Conservation (phyloP, 2,797 vertebrate species). For the Peromyscus nudipes region DNA sequence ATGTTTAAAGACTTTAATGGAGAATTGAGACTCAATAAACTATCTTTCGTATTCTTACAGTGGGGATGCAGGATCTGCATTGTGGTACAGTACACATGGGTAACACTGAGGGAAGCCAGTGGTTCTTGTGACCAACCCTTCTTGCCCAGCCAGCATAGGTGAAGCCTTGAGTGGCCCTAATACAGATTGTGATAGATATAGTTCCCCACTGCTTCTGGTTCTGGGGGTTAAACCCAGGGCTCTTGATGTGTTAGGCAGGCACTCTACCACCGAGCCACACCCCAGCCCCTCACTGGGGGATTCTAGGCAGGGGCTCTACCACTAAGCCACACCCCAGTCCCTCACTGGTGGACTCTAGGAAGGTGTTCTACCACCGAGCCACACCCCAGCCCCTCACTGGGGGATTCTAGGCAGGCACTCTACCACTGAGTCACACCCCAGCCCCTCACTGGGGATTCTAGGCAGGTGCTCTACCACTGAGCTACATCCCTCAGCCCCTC, state of each 20-base stretch:
- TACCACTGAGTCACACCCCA: background rate
- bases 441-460: background rate
- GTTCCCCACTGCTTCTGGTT: background rate
- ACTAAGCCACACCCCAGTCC: background rate
- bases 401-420: background rate
- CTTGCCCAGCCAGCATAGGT: rapidly evolving
- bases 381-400: background rate
- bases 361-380: background rate
- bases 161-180: rapidly evolving
- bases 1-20: slow-evolving; percentile 58
- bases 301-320: background rate
- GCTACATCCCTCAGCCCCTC: background rate
- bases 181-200: too few species aligned
- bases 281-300: background rate
- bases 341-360: background rate
- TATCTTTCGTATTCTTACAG: slow-evolving; percentile 57
- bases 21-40: slow-evolving; percentile 76
- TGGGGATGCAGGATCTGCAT: background rate
- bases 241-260: background rate
- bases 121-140: background rate
- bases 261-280: background rate
- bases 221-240: background rate
- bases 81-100: background rate
- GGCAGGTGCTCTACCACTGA: background rate
- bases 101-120: background rate